Percentiles rank a stretch among this genome's conserved stretches.
Conservation (phyloP, 2,888 invertebrate species). For the Plutella xylostella region DNA sequence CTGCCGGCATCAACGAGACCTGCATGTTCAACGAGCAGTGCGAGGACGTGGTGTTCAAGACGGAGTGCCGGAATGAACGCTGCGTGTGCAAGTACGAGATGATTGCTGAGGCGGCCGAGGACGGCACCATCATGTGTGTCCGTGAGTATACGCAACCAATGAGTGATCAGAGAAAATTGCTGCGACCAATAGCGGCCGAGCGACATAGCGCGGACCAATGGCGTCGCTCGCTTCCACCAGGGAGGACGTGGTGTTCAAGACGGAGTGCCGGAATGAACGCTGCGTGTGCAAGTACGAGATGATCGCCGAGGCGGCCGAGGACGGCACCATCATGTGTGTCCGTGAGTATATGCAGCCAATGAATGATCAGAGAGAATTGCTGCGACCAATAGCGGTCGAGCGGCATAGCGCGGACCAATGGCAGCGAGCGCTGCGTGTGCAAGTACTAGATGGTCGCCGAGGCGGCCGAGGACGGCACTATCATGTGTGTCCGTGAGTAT, state of each 20-base stretch:
- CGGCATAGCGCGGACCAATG: no score
- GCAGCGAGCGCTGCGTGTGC: constrained; percentile 82
- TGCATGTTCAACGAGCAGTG: constrained; percentile 89
- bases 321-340: constrained; percentile 80
- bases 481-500: constrained; percentile 80
- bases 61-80: constrained; percentile 82
- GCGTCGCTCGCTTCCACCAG: no score
- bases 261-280: constrained; percentile 82
- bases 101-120: constrained; percentile 75
- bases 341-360: no score
- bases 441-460: constrained; percentile 82
- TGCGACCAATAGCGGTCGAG: no score
- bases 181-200: no score
- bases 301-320: constrained; percentile 75
- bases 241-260: constrained; percentile 77
- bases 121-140: constrained; percentile 80
- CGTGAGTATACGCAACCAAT: constrained; percentile 72
- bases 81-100: constrained; percentile 86
- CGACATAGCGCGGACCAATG: no score
- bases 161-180: no score
- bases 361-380: no score
- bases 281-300: constrained; percentile 86
- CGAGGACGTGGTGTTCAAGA: constrained; percentile 77
- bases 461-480: constrained; percentile 75
- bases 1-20: constrained; percentile 82